Base-by-base conservation (phyloP, 2,888 invertebrate genomes). In the Lasioglossum zephyrum region DNA sequence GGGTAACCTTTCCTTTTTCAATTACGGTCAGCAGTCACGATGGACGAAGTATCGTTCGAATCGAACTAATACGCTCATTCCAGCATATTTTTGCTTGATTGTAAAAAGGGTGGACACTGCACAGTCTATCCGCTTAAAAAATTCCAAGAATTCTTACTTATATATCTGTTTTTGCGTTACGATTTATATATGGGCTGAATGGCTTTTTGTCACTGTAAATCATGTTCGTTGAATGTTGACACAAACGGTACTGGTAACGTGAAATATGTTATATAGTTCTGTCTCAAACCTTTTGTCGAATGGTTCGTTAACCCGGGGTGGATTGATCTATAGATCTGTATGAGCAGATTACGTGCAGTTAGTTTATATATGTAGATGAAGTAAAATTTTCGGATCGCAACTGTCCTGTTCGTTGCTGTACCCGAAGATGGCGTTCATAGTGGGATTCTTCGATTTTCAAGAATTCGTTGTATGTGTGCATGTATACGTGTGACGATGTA, bases 391-490 rank as follows among this genome's bases (percentile, higher is more conserved):
- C 60, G 79, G 75, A 88, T 88, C 86, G 79, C 53, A n/a, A 39
- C 57, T 76, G 57, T 11, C 77, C 63, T 77, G 81, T 87, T 87
- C 82, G 11, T 63, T 36, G 70, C 60, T 47, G 66, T 44, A 80
- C 70, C 79, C 86, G 87, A 87, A 90, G 90, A 90, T 91, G 91
- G 90, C 90, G 89, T 85, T 84, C 83, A 63, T 44, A 77, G 84
- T 85, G 79, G 79, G 82, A 88, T 92, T 87, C 87, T 92, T 92
- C 91, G 91, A 92, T 92, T 91, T 92, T 89, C 89, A 92, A 89
- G 90, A 91, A 90, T 91, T 82, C 75, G 72, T 81, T 84, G 69
- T 79, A 63, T 74, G 79, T 75, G 75, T 73, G 53, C 39, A 70
- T 63, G 73, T 60, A 39, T 77, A 81, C 49, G 73, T 81, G 81